Percentiles rank a stretch among this genome's conserved stretches.
Evolutionary conservation across 2,888 invertebrate species (phyloP).

Genomic region (Chrysolina oricalcia): DNA sequence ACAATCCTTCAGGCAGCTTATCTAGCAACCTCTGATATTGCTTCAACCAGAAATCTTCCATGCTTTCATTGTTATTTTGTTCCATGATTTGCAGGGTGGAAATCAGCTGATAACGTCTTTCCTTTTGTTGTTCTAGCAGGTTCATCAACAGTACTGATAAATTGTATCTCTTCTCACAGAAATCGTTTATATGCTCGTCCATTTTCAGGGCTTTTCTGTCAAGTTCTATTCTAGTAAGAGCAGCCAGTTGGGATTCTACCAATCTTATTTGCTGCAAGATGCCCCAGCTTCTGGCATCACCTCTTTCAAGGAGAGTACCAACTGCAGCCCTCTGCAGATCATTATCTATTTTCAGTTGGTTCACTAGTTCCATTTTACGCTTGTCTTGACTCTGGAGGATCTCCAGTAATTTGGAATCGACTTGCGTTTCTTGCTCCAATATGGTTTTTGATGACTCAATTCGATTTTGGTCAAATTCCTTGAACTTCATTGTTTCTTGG

Average conservation of each 20-base stretch:
- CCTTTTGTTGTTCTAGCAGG: constrained; percentile 80
- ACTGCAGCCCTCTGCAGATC: constrained; percentile 84
- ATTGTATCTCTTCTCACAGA: constrained; percentile 80
- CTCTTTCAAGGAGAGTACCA: constrained; percentile 80
- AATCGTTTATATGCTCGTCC: constrained; percentile 80
- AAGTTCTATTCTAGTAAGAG: constrained; percentile 82
- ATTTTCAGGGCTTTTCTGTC: constrained; percentile 81
- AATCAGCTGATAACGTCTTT: constrained; percentile 78
- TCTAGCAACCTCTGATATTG: constrained; percentile 90
- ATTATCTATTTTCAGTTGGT: constrained; percentile 79
- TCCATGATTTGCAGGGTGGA: constrained; percentile 84
- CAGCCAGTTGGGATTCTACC: constrained; percentile 82
- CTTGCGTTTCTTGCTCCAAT: constrained; percentile 79
- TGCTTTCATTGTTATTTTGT: constrained; percentile 71
- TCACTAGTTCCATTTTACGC: constrained; percentile 76
- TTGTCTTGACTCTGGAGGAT: constrained; percentile 78
- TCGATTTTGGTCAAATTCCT: constrained; percentile 77
- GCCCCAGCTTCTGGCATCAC: constrained; percentile 85
- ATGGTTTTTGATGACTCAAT: constrained; percentile 76
- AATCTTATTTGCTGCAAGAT: constrained; percentile 83
- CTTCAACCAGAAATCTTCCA: constrained; percentile 81
- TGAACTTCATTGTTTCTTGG: constrained; percentile 79
- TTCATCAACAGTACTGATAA: constrained; percentile 80
- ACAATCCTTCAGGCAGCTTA: constrained; percentile 77
- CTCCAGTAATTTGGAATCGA: constrained; percentile 76